Conservation (phyloP, 2,888 invertebrate genomes). For the Drosophila differens region DNA sequence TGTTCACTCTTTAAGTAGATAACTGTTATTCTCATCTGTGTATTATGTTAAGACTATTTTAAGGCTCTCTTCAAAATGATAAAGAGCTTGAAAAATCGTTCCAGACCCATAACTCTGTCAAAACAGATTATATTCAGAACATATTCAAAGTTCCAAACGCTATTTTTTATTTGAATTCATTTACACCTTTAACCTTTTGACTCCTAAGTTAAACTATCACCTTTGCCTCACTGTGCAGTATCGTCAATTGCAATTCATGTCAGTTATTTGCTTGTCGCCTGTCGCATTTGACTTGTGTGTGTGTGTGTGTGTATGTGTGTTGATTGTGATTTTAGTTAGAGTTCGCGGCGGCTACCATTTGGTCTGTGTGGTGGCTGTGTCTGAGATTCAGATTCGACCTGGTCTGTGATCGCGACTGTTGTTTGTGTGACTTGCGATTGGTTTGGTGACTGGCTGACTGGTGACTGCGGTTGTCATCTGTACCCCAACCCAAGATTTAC, state of each 20-base stretch:
- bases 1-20: conserved; percentile 1
- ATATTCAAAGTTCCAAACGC: background rate
- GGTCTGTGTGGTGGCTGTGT: conserved; percentile 31
- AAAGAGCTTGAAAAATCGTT: background rate
- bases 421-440: conserved; percentile 24
- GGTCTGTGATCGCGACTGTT: conserved; percentile 34
- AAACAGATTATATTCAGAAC: background rate
- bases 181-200: background rate
- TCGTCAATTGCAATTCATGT: conserved; percentile 56
- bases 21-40: background rate
- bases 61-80: background rate
- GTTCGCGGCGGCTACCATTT: conserved; percentile 59
- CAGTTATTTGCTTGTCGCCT: conserved; percentile 45
- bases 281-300: conserved; percentile 26
- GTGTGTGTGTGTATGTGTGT: conserved; percentile 29
- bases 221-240: conserved; percentile 39
- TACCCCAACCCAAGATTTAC: conserved; percentile 59
- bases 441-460: conserved; percentile 43
- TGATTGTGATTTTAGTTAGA: conserved; percentile 52
- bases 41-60: background rate
- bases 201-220: background rate
- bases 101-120: background rate
- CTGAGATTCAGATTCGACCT: conserved; percentile 43
- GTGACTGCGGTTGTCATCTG: conserved; percentile 65
- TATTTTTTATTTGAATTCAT: background rate